Evolutionary conservation across 2,888 invertebrate genomes (phyloP).

Genomic region (Macaria notata): DNA sequence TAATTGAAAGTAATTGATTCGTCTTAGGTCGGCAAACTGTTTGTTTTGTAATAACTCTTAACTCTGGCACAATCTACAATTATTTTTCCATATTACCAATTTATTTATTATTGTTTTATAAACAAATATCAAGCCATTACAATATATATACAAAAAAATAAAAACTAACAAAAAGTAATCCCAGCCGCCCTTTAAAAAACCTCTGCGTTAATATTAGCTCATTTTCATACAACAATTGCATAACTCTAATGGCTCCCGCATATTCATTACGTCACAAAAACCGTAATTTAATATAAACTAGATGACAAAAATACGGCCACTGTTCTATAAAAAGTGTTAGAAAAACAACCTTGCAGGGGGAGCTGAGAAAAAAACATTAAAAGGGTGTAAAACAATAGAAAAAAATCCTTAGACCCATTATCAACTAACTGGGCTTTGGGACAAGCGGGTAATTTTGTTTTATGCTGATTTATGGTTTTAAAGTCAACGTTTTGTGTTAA

Average conservation of each 20-base stretch:
- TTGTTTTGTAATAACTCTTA: too few relatives aligned
- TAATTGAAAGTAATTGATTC: too few relatives aligned
- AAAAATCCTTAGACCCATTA: conserved; percentile 59
- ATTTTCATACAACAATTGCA: conserved; percentile 68
- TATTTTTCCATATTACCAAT: too few relatives aligned
- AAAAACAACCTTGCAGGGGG: conserved; percentile 56
- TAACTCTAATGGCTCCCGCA: conserved; percentile 66
- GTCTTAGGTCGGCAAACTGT: too few relatives aligned
- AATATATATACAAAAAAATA: not conserved
- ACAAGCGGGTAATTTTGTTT: conserved; percentile 74
- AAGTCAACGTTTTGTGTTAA: conserved; percentile 3
- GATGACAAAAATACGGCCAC: conserved; percentile 76
- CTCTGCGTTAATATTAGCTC: conserved; percentile 63
- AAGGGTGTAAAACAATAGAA: conserved; percentile 72
- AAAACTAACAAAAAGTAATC: conserved; percentile 25
- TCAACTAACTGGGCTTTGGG: conserved; percentile 66
- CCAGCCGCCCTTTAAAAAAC: conserved; percentile 46
- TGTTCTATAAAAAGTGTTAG: conserved; percentile 61
- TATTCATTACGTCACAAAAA: conserved; percentile 77
- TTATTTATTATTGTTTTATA: too few relatives aligned
- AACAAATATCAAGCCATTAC: too few relatives aligned
- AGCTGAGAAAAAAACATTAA: conserved; percentile 60
- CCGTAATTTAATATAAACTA: conserved; percentile 81
- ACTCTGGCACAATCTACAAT: too few relatives aligned
- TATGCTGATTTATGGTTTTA: conserved; percentile 64